Conservation (phyloP, 1,140 invertebrate species). For the Drosophila setifemur region DNA sequence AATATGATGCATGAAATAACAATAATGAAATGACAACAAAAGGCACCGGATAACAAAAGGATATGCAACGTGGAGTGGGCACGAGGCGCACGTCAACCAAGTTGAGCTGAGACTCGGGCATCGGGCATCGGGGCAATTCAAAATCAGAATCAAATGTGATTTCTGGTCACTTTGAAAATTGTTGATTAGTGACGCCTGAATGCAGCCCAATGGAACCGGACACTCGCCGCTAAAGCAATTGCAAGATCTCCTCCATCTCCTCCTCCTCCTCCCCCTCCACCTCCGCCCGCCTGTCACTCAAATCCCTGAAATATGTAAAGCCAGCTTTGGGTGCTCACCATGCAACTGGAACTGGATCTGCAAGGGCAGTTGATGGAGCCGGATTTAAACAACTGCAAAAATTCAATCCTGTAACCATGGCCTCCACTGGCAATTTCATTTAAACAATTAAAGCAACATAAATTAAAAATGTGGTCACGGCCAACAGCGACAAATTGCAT, state of each 20-base stretch:
- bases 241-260: constrained; percentile 39
- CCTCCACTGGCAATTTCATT: constrained; percentile 52
- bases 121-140: constrained; percentile 18
- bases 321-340: constrained; percentile 3
- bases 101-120: constrained; percentile 39
- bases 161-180: constrained; percentile 80
- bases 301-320: constrained; percentile 4
- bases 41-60: constrained; percentile 74
- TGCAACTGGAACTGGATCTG: constrained; percentile 31
- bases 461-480: constrained; percentile 73
- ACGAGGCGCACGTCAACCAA: constrained; percentile 44
- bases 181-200: constrained; percentile 75
- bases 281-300: constrained; percentile 25
- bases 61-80: constrained; percentile 22
- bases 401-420: constrained; percentile 28
- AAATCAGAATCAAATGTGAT: constrained; percentile 70
- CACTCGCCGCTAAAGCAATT: constrained; percentile 55
- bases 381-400: constrained; percentile 22
- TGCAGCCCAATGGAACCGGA: constrained; percentile 51
- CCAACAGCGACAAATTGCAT: constrained; percentile 63
- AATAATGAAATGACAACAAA: constrained; percentile 81
- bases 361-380: constrained; percentile 15
- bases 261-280: too few relatives aligned
- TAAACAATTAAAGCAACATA: constrained; percentile 76
- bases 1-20: constrained; percentile 79